Evolutionary conservation across 2,797 vertebrate genomes (phyloP).

Genomic region (Xenops minutus): DNA sequence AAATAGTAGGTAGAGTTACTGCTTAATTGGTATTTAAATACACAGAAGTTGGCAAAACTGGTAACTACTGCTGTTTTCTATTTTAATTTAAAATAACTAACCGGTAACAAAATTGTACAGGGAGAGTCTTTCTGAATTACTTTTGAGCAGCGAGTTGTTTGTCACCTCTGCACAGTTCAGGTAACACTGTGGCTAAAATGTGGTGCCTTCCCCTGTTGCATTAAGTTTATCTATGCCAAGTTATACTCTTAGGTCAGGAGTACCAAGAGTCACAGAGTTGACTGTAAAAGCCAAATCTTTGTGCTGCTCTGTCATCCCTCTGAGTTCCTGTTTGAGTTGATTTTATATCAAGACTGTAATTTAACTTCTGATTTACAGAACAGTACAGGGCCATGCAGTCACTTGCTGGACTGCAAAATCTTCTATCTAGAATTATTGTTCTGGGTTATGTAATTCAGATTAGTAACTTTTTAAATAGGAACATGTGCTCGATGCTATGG

Average conservation of each 20-base stretch:
- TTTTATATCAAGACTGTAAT: neutral
- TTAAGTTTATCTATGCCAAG: neutral
- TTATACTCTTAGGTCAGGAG: neutral
- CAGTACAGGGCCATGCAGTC: neutral
- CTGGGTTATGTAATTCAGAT: neutral
- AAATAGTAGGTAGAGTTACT: neutral
- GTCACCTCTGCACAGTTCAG: neutral
- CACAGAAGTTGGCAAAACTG: neutral
- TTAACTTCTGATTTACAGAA: neutral
- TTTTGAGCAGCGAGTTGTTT: neutral
- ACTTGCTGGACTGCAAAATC: neutral
- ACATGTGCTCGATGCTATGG: neutral
- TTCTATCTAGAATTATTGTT: neutral
- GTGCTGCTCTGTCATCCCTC: neutral
- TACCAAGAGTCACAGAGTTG: neutral
- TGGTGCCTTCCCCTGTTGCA: neutral
- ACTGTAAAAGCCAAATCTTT: neutral
- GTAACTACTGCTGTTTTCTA: neutral
- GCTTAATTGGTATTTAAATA: neutral
- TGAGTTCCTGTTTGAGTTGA: neutral
- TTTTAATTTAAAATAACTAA: neutral
- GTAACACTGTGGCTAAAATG: neutral
- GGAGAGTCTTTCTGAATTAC: neutral
- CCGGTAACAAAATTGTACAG: no score
- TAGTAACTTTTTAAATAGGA: neutral